Evolutionary conservation across 2,888 invertebrate genomes (phyloP).

Genomic region (Chaetoderma sp.): DNA sequence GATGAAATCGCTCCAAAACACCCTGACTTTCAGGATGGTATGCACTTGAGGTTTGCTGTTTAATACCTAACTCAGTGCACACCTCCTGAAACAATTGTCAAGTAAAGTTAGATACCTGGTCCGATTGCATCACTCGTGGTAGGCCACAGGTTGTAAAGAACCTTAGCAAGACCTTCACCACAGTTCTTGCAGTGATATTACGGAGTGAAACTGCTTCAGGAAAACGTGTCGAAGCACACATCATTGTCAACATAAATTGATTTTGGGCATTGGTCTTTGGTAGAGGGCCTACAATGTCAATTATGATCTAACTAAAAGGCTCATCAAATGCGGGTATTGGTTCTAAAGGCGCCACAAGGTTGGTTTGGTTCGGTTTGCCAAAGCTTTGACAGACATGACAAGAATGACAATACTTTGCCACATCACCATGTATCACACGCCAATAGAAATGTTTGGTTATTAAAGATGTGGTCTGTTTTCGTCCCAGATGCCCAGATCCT

Average conservation of each 20-base stretch:
- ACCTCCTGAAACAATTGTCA: constrained; percentile 16
- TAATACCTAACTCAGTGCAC: constrained; percentile 5
- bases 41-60: constrained; percentile 15
- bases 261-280: constrained; percentile 14
- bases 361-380: constrained; percentile 8
- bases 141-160: constrained; percentile 13
- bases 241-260: constrained; percentile 19
- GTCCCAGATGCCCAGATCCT: constrained; percentile 8
- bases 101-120: constrained; percentile 16
- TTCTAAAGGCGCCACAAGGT: neutral
- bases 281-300: constrained; percentile 20
- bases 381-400: constrained; percentile 17
- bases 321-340: constrained; percentile 21
- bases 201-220: constrained; percentile 18
- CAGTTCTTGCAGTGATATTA: neutral
- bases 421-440: constrained; percentile 17
- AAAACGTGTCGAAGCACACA: constrained; percentile 16
- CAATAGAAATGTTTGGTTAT: constrained; percentile 17
- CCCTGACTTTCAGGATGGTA: constrained; percentile 23
- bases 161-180: constrained; percentile 1
- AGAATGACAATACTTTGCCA: constrained; percentile 2
- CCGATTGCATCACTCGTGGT: constrained; percentile 10
- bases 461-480: neutral
- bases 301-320: constrained; percentile 11
- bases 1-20: neutral